Conservation (phyloP, 2,888 invertebrate genomes). For the Pseudolycoriella hygida region DNA sequence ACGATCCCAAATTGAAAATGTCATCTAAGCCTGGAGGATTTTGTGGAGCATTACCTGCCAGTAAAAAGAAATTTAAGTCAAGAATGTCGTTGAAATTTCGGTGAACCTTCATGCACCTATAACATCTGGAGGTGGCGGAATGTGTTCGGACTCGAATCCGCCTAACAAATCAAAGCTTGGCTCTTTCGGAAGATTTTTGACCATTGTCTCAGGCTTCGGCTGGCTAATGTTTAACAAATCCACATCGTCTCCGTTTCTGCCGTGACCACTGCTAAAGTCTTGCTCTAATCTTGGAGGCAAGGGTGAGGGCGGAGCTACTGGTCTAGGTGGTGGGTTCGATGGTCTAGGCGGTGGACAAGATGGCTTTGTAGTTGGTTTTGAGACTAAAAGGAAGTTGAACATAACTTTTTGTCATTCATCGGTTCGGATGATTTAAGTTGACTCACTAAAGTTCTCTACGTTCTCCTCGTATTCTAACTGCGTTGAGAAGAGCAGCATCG, state of each 20-base stretch:
- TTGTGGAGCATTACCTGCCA: neutral
- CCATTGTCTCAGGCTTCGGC: slow-evolving; percentile 14
- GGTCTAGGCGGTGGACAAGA: slow-evolving; percentile 10
- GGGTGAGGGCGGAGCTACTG: slow-evolving; percentile 12
- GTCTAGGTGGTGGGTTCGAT: slow-evolving; percentile 5
- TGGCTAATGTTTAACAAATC: slow-evolving; percentile 35
- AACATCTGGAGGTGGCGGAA: slow-evolving; percentile 22
- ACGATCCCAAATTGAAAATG: slow-evolving; percentile 36
- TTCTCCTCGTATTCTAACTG: slow-evolving; percentile 68
- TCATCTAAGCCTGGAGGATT: slow-evolving; percentile 35
- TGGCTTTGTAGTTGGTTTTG: slow-evolving; percentile 14
- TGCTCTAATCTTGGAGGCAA: slow-evolving; percentile 10
- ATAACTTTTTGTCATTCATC: too few species aligned
- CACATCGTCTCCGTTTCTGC: slow-evolving; percentile 25
- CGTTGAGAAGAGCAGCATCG: slow-evolving; percentile 49
- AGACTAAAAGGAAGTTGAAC: too few species aligned
- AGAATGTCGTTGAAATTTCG: too few species aligned
- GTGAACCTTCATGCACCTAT: too few species aligned
- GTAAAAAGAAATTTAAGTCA: neutral
- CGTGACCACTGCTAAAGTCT: too few species aligned
- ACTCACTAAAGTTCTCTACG: slow-evolving; percentile 61
- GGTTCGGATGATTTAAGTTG: too few species aligned
- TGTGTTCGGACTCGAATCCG: slow-evolving; percentile 26
- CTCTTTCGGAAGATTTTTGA: slow-evolving; percentile 20
- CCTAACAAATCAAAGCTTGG: slow-evolving; percentile 44